Conservation (phyloP, 2,888 invertebrate genomes). For the Tenodera sinensis region DNA sequence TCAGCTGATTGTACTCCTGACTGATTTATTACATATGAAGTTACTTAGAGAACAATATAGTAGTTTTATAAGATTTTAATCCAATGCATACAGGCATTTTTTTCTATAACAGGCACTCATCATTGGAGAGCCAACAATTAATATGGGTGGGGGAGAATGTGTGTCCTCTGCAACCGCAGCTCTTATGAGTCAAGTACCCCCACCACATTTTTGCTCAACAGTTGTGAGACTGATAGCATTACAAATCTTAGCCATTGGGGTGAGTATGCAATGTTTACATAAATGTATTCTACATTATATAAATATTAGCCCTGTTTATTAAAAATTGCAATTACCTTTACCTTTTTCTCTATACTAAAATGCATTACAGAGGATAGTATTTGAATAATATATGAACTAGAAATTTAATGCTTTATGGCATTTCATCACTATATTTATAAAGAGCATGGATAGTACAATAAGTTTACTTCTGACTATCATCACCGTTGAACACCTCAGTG, state of each 20-base stretch:
- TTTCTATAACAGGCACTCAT: constrained; percentile 61
- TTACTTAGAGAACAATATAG: not conserved
- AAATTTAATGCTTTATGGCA: no score
- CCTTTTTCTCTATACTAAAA: not conserved
- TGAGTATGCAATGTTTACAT: constrained; percentile 45
- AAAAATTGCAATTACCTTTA: not conserved
- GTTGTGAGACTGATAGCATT: constrained; percentile 92
- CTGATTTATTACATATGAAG: not conserved
- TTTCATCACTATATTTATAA: no score
- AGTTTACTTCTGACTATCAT: no score
- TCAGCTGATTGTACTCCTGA: not conserved
- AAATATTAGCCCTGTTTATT: not conserved
- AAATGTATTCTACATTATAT: not conserved
- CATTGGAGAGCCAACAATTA: constrained; percentile 70
- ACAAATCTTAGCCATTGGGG: constrained; percentile 91
- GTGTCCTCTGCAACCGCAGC: constrained; percentile 81
- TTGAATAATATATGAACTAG: no score
- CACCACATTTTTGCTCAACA: constrained; percentile 91
- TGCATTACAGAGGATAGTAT: no score
- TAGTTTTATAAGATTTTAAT: not conserved
- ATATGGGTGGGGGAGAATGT: constrained; percentile 52
- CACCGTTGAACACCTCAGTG: no score
- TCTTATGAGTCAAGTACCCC: constrained; percentile 87
- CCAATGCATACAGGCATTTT: not conserved
- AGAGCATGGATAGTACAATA: no score